Evolutionary conservation across 2,113 vertebrate species (phyloP).

Genomic region (Gulo gulo): DNA sequence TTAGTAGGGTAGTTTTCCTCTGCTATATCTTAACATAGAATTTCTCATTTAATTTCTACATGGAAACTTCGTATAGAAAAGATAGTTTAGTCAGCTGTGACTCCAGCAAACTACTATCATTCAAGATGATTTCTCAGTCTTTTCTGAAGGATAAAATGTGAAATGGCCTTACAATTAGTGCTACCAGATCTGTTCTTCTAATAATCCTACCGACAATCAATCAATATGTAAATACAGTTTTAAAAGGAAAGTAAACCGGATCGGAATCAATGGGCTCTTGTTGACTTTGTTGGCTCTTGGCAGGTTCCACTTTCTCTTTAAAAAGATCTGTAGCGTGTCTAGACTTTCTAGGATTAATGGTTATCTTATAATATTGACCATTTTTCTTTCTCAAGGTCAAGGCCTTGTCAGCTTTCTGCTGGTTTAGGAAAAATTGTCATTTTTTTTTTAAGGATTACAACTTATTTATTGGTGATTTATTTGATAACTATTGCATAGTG

Average conservation of each 20-base stretch:
- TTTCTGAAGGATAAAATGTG: not conserved
- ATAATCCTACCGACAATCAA: not conserved
- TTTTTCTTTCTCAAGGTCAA: constrained; percentile 9
- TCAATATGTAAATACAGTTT: not conserved
- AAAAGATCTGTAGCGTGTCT: not conserved
- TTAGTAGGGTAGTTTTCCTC: not conserved
- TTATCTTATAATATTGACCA: not conserved
- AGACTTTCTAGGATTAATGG: not conserved
- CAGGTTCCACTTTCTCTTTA: not conserved
- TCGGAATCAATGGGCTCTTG: not conserved
- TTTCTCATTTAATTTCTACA: not conserved
- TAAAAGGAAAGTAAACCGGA: not conserved
- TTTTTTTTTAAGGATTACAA: not conserved
- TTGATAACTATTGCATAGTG: not conserved
- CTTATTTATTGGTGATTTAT: not conserved
- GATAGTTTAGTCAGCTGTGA: not conserved
- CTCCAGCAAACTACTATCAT: not conserved
- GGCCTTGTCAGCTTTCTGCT: not conserved
- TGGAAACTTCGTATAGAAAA: not conserved
- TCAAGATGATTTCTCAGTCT: not conserved
- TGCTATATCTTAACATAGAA: not conserved
- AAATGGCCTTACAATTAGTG: constrained; percentile 1
- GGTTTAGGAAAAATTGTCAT: not conserved
- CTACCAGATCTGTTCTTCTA: not conserved
- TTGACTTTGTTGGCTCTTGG: not conserved